Base-by-base conservation (phyloP, 1,140 invertebrate genomes). In the Eciton burchellii region DNA sequence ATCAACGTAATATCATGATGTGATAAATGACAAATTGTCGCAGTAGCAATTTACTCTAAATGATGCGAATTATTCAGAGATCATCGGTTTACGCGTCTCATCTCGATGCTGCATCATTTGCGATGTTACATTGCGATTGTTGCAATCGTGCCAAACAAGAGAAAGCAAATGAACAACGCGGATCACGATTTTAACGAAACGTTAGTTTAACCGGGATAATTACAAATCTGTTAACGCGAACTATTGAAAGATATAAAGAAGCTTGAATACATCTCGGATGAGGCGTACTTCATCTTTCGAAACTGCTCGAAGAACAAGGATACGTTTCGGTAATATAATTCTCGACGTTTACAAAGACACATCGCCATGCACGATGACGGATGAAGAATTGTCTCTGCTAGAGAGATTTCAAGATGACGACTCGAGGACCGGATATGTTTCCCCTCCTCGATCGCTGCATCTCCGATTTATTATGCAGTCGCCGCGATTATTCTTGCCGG, bases 401-500 rank as follows among this genome's bases (percentile, higher is more conserved):
- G 70, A 29, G 57, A 59, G 56, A 59, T 43, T 56, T 56, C 4
- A 16, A 73, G 14, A 26, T 57, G 19, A 26, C 29, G 0, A 54
- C 35, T 41, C 52, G 54, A 26, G 21, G 21, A 59, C 14, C 19
- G 54, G 16, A 19, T 54, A 73, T 73, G 43, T 73, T 45, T 73
- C 70, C 43, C 4, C 41, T 35, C n/a, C 52, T 54, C 52, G 52
- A 54, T 54, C 21, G 21, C 57, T 35, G 8, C 35, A 19, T 57
- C 6, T 6, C 4, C 54, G 70, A 59, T 73, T 19, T 41, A 29
- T 73, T 59, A 59, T 73, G 56, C n/a, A 43, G 14, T 21, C 41
- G n/a, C 54, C 45, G 45, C 11, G 24, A 84, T 84, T 84, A 68
- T 66, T 84, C 65, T 65, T 65, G 3, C 47, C 54, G 24, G 54